A percentile compares a stretch with the other conserved stretches of the same genome.
These are phyloP conservation scores for Gastracanthus pulcherrimus DNA, from an alignment of 2,888 invertebrate genomes.

Conservation along the genomic window DNA sequence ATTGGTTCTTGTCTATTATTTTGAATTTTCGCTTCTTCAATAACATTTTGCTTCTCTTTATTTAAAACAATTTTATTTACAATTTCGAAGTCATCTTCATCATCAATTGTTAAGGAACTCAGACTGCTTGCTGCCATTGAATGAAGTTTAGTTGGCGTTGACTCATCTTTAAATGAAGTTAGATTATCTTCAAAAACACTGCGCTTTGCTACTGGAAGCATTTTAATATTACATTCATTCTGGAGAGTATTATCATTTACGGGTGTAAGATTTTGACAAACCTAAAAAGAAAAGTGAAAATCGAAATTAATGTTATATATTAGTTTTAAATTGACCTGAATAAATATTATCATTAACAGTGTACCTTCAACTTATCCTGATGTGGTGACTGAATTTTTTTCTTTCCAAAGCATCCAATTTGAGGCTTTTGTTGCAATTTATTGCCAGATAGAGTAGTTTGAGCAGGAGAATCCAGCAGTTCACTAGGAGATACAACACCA, in stretches of 20 bases:
- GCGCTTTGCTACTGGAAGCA: conserved; percentile 20
- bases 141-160: conserved; percentile 89
- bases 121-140: conserved; percentile 89
- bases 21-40: conserved; percentile 15
- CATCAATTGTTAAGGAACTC: conserved; percentile 91
- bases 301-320: background rate
- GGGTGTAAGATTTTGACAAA: background rate
- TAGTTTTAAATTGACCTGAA: background rate
- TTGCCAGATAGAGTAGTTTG: conserved; percentile 88
- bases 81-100: conserved; percentile 77
- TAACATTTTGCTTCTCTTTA: conserved; percentile 34
- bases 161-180: conserved; percentile 90
- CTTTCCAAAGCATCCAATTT: conserved; percentile 43
- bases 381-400: conserved; percentile 27
- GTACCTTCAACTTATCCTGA: conserved; percentile 39
- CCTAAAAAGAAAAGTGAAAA: background rate
- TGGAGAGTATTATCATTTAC: conserved; percentile 25
- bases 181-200: conserved; percentile 89
- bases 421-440: conserved; percentile 67
- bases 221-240: conserved; percentile 26
- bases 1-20: conserved; percentile 30
- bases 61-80: conserved; percentile 44
- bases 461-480: conserved; percentile 96
- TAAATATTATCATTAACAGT: background rate
- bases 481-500: conserved; percentile 94